Evolutionary conservation across 2,113 vertebrate genomes (phyloP).

Genomic region (Shinisaurus crocodilurus): DNA sequence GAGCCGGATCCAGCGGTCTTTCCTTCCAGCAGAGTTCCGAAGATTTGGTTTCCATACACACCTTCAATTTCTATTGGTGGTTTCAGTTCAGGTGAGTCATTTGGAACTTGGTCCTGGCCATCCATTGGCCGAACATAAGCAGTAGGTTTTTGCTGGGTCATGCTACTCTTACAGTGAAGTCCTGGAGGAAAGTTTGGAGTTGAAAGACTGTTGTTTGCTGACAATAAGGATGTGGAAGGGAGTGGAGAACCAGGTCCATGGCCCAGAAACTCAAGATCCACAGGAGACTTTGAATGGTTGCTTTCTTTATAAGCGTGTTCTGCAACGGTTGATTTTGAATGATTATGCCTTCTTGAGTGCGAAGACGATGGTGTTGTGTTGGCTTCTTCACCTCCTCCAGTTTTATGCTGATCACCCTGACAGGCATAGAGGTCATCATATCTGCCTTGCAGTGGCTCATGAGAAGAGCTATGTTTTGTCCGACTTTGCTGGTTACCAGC

Average conservation of each 20-base stretch:
- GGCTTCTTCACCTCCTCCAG: slow-evolving; percentile 76
- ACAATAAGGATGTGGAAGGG: slow-evolving; percentile 90
- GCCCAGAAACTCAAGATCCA: slow-evolving; percentile 82
- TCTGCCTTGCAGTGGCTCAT: slow-evolving; percentile 83
- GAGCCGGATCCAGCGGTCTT: slow-evolving; percentile 82
- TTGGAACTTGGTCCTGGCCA: slow-evolving; percentile 91
- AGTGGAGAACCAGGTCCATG: slow-evolving; percentile 85
- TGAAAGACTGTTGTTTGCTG: slow-evolving; percentile 80
- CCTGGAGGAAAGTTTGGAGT: slow-evolving; percentile 88
- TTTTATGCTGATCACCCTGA: slow-evolving; percentile 87
- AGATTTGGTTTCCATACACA: slow-evolving; percentile 86
- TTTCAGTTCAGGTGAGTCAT: slow-evolving; percentile 90
- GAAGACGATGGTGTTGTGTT: slow-evolving; percentile 80
- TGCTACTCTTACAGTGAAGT: slow-evolving; percentile 87
- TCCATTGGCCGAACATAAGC: slow-evolving; percentile 95
- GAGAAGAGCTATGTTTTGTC: slow-evolving; percentile 79
- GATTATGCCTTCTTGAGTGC: slow-evolving; percentile 78
- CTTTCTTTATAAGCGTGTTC: slow-evolving; percentile 84
- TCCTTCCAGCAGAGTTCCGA: slow-evolving; percentile 83
- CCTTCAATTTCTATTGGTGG: slow-evolving; percentile 87
- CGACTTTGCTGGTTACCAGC: slow-evolving; percentile 76
- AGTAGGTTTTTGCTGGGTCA: slow-evolving; percentile 92
- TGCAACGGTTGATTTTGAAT: slow-evolving; percentile 76
- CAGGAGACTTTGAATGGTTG: slow-evolving; percentile 82
- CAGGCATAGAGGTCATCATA: slow-evolving; percentile 88